Evolutionary conservation across 2,797 vertebrate species (phyloP).

Genomic region (Parauchenoglanis punctatus): DNA sequence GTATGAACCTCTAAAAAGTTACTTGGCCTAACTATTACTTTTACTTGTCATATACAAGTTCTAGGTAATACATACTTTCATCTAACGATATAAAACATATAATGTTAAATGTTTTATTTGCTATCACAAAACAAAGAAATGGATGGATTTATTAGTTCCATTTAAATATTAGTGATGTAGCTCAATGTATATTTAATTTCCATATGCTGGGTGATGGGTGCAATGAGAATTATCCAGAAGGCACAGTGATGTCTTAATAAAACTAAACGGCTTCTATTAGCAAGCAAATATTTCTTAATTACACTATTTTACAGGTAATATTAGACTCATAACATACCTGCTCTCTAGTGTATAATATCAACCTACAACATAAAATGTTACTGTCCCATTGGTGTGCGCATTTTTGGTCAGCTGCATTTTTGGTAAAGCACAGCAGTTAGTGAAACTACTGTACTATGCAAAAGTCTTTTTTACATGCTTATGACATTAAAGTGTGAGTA

Average conservation of each 20-base stretch:
- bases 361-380: not conserved
- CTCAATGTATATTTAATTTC: constrained; percentile 10
- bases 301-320: not conserved
- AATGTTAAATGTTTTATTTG: not conserved
- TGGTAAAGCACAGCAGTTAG: not conserved
- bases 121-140: not conserved
- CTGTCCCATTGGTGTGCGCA: not conserved
- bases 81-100: not conserved
- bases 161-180: constrained; percentile 24
- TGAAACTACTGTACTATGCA: not conserved
- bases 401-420: not conserved
- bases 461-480: not conserved
- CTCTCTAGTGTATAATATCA: not conserved
- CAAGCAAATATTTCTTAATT: not conserved
- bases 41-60: not conserved
- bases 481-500: not conserved
- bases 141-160: constrained; percentile 16
- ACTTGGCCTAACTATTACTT: not conserved
- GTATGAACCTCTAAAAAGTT: not conserved
- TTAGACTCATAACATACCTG: not conserved
- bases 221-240: not conserved
- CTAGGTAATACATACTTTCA: not conserved
- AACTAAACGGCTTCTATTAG: not conserved
- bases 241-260: not conserved
- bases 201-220: constrained; percentile 23